Evolutionary conservation across 2,888 invertebrate species (phyloP), one percentile per base, ranked within the genome.

Genomic region (Apotomis betuletana): DNA sequence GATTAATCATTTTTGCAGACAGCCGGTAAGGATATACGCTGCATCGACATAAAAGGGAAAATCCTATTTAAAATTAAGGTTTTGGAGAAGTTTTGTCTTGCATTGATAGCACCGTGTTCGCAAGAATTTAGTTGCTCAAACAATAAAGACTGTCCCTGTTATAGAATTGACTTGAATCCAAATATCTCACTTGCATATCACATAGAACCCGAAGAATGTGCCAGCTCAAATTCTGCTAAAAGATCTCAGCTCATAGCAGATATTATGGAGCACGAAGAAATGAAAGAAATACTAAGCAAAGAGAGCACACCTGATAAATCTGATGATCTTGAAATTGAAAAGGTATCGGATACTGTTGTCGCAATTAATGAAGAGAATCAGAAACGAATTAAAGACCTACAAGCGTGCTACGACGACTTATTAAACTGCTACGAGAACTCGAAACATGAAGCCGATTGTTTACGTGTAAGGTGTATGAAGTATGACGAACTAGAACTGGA

Each of bases 1-100:
- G n/a, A 27, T 13, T 9, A 69, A 58, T 67, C 60, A 55, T 27
- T 69, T 74, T 79, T 86, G 51, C 79, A 92, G 92, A 88, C 87
- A 57, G 81, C 87, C 5, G 90, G 89, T 9, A 91, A 85, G 83
- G 90, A 92, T 70, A 89, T 81, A 44, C 84, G 88, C 9, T 80
- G 84, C 69, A 82, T 92, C 58, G 90, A 92, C 69, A 88, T 91
- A 71, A 91, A 87, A 80, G 92, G 89, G 15, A 92, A 88, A 84
- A 93, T 93, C 75, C 79, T 92, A 36, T 91, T 83, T 67, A 92
- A 92, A 81, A 77, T 93, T 13, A 92, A 91, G 78, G 85, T 93
- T 13, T 81, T 93, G 55, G 93, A 93, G 82, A 92, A 89, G 74
- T 93, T 93, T 77, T 83, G 87, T 69, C 77, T 84, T n/a, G 93